Evolutionary conservation across 1,140 invertebrate genomes (phyloP), one percentile per base, ranked within the genome.

Genomic region (Lanistes nyassanus): DNA sequence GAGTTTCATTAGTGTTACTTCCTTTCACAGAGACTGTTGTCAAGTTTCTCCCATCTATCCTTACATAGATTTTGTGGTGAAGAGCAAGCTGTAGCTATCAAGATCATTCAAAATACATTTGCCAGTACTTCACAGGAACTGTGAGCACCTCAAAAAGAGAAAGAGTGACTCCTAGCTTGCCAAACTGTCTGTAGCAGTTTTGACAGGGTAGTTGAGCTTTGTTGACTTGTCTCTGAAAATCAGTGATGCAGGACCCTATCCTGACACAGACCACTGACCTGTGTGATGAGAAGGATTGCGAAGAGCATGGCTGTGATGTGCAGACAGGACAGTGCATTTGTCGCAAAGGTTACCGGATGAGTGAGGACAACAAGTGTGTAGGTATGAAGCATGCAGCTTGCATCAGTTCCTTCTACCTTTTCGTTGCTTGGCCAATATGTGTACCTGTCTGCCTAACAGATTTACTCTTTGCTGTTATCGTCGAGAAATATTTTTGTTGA

Each of bases 281-380:
- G 34, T 82, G 80, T 78, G n/a, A 39, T 23, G 5, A 23, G 6
- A 16, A 36, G 36, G n/a, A 37, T 5, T 85, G 84, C 79, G 69
- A 13, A 16, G 42, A 80, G 11, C 84, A 85, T 56, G 81, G 83
- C 26, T 86, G 85, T 79, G 82, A 86, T 68, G 80, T 80, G 29
- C 70, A 80, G 56, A 83, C 78, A 7, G 83, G 81, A 3, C 42
- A 81, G 9, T 86, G 85, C 74, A 82, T 85, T 23, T 86, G 85
- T 78, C 79, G 76, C 53, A 83, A 83, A 65, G 85, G 85, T 23
- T 86, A 83, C 70, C 72, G 77, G 56, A 51, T 82, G 9, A 74
- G 78, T 71, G 42, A 60, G 0, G 51, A 70, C 29, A 80, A 79
- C 62, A 76, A 77, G 36, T 86, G 84, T 79, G 58, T 79, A 60